A percentile compares a stretch with the other conserved stretches of the same genome.
Conservation (phyloP, 1,140 invertebrate species). For the Aricia agestis region DNA sequence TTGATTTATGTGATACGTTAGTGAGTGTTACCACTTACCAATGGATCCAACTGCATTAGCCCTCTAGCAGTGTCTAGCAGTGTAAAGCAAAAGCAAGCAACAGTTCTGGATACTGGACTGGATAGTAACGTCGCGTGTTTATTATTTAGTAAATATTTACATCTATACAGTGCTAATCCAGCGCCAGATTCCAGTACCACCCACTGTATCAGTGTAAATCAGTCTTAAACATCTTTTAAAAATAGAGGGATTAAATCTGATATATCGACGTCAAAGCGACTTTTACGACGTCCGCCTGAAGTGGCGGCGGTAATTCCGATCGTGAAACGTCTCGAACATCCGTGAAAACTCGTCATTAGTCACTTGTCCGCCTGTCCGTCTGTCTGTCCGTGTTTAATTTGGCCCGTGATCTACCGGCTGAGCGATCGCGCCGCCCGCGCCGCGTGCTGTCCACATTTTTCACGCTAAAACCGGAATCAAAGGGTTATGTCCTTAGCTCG, state of each 20-base stretch:
- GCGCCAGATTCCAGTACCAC: too few species aligned
- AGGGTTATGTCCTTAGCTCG: conserved; percentile 61
- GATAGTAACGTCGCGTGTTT: too few species aligned
- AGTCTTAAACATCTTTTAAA: not conserved
- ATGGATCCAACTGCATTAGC: too few species aligned
- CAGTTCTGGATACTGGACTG: too few species aligned
- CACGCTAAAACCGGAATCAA: conserved; percentile 51
- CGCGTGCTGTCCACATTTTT: conserved; percentile 37
- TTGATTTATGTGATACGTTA: too few species aligned
- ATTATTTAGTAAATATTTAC: not conserved
- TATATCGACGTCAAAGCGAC: not conserved
- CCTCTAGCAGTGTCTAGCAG: too few species aligned
- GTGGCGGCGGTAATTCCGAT: not conserved
- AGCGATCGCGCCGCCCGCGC: conserved; percentile 23
- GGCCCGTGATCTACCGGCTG: conserved; percentile 16
- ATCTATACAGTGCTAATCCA: not conserved
- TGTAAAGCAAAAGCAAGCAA: too few species aligned
- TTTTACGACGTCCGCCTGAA: not conserved
- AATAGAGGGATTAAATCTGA: not conserved
- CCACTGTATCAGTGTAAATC: not conserved
- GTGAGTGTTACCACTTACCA: too few species aligned
- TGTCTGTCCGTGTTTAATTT: conserved; percentile 11
- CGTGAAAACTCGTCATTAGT: not conserved
- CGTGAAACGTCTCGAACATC: not conserved
- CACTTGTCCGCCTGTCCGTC: conserved; percentile 1